These are phyloP conservation scores for Champsocephalus esox DNA, from an alignment of 2,797 vertebrate species.

Conservation along the genomic window DNA sequence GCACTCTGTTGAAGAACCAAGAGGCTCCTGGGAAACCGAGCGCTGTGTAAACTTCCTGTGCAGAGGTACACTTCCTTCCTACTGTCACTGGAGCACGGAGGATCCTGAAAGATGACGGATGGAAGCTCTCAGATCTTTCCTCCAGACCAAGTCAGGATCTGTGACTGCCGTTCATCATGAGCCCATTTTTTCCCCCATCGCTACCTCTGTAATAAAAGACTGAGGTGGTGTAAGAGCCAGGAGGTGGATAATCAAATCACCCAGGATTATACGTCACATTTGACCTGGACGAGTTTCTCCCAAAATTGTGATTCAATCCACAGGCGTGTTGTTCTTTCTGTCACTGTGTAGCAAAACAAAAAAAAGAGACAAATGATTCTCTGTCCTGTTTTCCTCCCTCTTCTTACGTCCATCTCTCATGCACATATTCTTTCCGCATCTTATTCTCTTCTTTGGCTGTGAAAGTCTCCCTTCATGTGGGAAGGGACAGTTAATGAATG, in stretches of 20 bases:
- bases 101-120: constrained; percentile 65
- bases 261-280: constrained; percentile 65
- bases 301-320: constrained; percentile 36
- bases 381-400: constrained; percentile 9
- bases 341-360: constrained; percentile 13
- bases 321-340: constrained; percentile 15
- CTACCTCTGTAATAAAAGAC: constrained; percentile 57
- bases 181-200: constrained; percentile 40
- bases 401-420: constrained; percentile 33
- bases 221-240: constrained; percentile 41
- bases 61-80: constrained; percentile 65
- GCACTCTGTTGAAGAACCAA: constrained; percentile 59
- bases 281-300: constrained; percentile 57
- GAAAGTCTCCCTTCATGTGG: constrained; percentile 62
- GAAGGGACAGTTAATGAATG: constrained; percentile 69
- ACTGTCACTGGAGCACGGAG: constrained; percentile 58
- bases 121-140: constrained; percentile 53
- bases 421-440: constrained; percentile 38
- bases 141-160: constrained; percentile 59
- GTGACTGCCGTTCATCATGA: constrained; percentile 63
- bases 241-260: constrained; percentile 71
- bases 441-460: constrained; percentile 48
- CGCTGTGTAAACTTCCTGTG: constrained; percentile 65
- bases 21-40: constrained; percentile 58
- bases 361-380: constrained; percentile 23